A percentile compares a stretch with the other conserved stretches of the same genome.
Evolutionary conservation across 2,797 vertebrate species (phyloP).

Genomic region (Vultur gryphus): DNA sequence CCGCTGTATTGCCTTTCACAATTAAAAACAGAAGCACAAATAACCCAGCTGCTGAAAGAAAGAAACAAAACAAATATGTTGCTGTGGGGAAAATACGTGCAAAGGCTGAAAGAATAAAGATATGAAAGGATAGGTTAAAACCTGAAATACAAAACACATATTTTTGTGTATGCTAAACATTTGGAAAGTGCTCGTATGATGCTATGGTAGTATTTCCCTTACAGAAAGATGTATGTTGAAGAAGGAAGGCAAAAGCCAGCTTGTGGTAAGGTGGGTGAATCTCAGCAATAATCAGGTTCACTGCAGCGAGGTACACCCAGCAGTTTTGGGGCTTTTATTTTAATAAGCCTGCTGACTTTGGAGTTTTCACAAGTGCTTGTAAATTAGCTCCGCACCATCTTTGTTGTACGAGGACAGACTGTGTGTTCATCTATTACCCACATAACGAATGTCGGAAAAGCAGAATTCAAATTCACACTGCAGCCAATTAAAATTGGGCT

Average conservation of each 20-base stretch:
- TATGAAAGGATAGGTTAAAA: background rate
- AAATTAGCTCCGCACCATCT: background rate
- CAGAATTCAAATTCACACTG: background rate
- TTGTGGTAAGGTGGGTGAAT: background rate
- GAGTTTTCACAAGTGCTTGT: background rate
- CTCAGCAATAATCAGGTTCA: background rate
- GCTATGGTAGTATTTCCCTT: background rate
- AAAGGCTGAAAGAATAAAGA: background rate
- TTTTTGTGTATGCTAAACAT: background rate
- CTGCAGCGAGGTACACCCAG: background rate
- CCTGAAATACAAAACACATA: accelerated
- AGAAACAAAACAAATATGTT: background rate
- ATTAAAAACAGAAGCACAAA: background rate
- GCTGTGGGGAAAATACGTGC: background rate
- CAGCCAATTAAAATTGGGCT: background rate
- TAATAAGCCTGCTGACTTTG: background rate
- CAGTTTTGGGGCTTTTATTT: background rate
- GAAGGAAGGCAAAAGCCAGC: background rate
- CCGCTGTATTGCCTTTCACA: background rate
- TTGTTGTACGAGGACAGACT: background rate
- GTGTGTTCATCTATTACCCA: background rate
- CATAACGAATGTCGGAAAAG: background rate
- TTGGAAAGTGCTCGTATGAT: accelerated
- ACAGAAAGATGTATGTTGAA: background rate
- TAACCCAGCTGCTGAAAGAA: background rate